Conservation (phyloP, 2,888 invertebrate species). For the Oscheius onirici region DNA sequence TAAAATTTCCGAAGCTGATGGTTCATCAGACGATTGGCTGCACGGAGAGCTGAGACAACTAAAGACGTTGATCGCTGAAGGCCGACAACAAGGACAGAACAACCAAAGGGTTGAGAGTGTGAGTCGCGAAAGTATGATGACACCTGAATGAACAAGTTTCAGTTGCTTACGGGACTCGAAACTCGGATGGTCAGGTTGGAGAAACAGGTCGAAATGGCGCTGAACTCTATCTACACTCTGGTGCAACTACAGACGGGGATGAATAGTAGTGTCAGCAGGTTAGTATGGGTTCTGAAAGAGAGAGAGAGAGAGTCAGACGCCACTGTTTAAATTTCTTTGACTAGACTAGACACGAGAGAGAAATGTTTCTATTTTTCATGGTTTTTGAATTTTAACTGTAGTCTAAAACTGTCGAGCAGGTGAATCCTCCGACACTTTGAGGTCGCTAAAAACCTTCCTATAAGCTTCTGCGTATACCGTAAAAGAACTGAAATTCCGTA, state of each 20-base stretch:
- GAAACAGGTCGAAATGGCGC: conserved; percentile 70
- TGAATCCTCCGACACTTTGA: too few species aligned
- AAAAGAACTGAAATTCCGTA: too few species aligned
- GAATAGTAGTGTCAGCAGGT: conserved; percentile 61
- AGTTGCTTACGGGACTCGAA: conserved; percentile 53
- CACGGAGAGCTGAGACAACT: conserved; percentile 37
- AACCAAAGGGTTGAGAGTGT: conserved; percentile 8
- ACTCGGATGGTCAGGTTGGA: conserved; percentile 64
- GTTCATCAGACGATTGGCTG: conserved; percentile 30
- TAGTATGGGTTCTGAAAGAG: neutral
- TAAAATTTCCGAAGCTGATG: conserved; percentile 27
- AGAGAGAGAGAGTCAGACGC: too few species aligned
- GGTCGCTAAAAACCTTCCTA: too few species aligned
- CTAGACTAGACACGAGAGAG: too few species aligned
- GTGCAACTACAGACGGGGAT: conserved; percentile 71
- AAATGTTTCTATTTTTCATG: too few species aligned
- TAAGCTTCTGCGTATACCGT: too few species aligned
- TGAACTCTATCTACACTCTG: conserved; percentile 64
- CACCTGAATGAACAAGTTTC: neutral
- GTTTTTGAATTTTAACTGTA: too few species aligned
- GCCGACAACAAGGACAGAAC: conserved; percentile 35
- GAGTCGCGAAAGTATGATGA: conserved; percentile 36
- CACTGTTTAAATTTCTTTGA: neutral
- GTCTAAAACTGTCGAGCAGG: too few species aligned
- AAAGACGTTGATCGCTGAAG: conserved; percentile 31